Conservation (phyloP, 1,140 invertebrate genomes). For the Portunus trituberculatus region DNA sequence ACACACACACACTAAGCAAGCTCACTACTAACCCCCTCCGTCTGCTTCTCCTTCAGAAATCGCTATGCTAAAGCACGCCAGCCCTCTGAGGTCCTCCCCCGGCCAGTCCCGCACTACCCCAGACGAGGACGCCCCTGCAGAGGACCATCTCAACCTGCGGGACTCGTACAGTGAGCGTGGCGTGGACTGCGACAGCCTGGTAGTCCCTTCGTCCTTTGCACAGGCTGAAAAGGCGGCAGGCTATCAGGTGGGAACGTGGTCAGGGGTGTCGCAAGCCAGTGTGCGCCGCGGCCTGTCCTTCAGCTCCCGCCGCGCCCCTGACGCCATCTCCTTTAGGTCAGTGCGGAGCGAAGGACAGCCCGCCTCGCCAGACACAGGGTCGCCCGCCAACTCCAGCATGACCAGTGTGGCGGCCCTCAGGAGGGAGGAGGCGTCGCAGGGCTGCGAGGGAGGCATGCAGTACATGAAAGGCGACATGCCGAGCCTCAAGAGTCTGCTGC, state of each 20-base stretch:
- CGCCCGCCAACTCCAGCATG: conserved; percentile 50
- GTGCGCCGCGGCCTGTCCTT: conserved; percentile 67
- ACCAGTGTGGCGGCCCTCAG: conserved; percentile 38
- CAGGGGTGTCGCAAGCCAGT: conserved; percentile 65
- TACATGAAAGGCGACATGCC: conserved; percentile 54
- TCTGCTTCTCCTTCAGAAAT: conserved; percentile 24
- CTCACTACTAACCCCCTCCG: not conserved
- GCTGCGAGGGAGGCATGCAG: not conserved
- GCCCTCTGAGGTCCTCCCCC: conserved; percentile 54
- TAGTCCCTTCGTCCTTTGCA: conserved; percentile 59
- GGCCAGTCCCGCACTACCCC: conserved; percentile 12
- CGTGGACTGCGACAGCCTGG: conserved; percentile 68
- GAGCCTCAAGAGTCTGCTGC: conserved; percentile 68
- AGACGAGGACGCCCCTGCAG: not conserved
- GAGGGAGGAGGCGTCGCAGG: conserved; percentile 24
- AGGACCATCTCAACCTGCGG: not conserved
- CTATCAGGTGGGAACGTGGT: conserved; percentile 67
- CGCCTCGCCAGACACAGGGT: not conserved
- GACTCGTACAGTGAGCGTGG: conserved; percentile 69
- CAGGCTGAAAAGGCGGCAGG: conserved; percentile 58
- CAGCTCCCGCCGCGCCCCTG: conserved; percentile 51
- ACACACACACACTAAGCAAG: not conserved
- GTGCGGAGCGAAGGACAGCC: conserved; percentile 65
- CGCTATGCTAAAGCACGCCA: conserved; percentile 72
- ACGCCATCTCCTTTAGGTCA: conserved; percentile 63